A percentile compares a stretch with the other conserved stretches of the same genome.
phyloP scores from a whole-genome alignment of 1,140 invertebrate genomes.

The Apis florea region DNA sequence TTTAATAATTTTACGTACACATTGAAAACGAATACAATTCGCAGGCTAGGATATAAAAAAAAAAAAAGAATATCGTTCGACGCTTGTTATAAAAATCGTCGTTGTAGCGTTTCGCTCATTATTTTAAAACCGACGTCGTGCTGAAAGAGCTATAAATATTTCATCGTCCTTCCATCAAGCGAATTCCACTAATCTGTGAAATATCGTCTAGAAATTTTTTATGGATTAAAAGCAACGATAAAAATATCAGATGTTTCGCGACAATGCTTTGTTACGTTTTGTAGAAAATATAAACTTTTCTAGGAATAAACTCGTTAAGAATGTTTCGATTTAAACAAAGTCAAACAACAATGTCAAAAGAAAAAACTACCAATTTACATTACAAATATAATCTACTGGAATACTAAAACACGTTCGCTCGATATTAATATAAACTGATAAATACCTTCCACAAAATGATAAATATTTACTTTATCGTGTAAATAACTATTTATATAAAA shows the following conservation, averaged over 20 bases:
- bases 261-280: neutral
- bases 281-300: too few species aligned
- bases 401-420: too few species aligned
- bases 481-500: too few species aligned
- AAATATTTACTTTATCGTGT: too few species aligned
- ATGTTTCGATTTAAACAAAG: too few species aligned
- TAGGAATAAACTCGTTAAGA: too few species aligned
- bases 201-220: neutral
- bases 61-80: neutral
- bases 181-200: neutral
- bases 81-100: neutral
- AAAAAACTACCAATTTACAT: too few species aligned
- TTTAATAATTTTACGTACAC: conserved; percentile 12
- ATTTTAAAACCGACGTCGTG: neutral
- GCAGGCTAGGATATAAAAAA: too few species aligned
- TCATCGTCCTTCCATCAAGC: neutral
- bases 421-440: too few species aligned
- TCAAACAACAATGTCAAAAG: too few species aligned
- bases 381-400: too few species aligned
- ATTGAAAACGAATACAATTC: neutral
- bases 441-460: too few species aligned
- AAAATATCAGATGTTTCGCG: neutral
- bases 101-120: neutral
- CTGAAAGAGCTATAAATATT: neutral
- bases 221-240: neutral